Base-by-base conservation (phyloP, 2,113 vertebrate species). In the Hippocampus barbouri region DNA sequence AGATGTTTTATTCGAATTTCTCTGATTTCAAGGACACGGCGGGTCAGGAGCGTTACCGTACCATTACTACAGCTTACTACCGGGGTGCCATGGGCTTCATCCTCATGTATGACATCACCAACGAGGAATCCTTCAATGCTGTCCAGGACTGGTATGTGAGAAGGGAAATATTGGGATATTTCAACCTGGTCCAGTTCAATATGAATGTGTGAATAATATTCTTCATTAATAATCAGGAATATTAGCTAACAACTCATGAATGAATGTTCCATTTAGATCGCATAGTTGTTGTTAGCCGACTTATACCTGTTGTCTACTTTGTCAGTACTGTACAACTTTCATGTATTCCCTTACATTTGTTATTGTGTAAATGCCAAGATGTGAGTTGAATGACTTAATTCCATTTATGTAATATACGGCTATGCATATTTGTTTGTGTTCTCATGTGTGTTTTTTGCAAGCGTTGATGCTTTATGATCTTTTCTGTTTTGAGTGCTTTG, bases 1-100 rank as follows among this genome's bases (percentile, higher is more conserved):
- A 14, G 20, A 54, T 23, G 15, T 21, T n/a, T 54, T 8, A 10
- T 27, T 15, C 10, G 1, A 15, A 34, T n/a, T 41, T 9, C 45
- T 23, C 8, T 54, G 4, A 70, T 47, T 67, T 34, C 25, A 82
- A 98, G 97, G 97, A 98, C 85, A 98, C 97, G n/a, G 97, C 97
- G 12, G 97, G 96, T 47, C 97, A 98, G 89, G 97, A 98, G 80
- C 92, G 96, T 49, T 98, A 98, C 86, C 92, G 97, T 77, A 98
- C 97, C 69, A 98, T 98, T 89, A 98, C 97, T 66, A 98, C 97
- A n/a, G 97, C 96, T 66, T 98, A 98, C 89, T 98, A 98, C 86
- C 87, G 96, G 71, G 97, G 97, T 65, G 97, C 97, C 80, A 98
- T 98, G 97, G 97, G 97, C 76, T 93, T 93, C 83, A 93, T 93